Evolutionary conservation across 2,113 vertebrate species (phyloP), one percentile per base, ranked within the genome.

Genomic region (Microtus pennsylvanicus): DNA sequence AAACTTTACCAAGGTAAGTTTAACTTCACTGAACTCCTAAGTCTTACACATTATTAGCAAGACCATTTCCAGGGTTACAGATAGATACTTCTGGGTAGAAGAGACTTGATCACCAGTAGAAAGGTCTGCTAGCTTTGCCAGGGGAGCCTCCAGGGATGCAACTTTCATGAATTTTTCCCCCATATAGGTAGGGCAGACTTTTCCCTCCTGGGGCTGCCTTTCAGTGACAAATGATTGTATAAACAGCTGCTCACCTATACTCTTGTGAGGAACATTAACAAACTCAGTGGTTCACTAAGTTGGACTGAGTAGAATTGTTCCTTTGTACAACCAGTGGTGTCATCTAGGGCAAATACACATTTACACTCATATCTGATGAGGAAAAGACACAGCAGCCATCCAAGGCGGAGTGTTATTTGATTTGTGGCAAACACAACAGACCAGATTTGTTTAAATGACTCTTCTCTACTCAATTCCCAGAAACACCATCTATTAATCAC

Each of bases 401-500:
- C 28, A 55, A 89, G 33, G 13, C 94, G 83, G 97, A 33, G 83
- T 93, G 35, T 74, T 58, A 91, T 96, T 97, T 98, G 95, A 97
- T 97, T 98, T 97, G 94, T 97, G 91, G 92, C 95, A 95, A 98
- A 97, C 30, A 83, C 45, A 94, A 96, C 97, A 90, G 92, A 98
- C 94, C 70, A 91, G 89, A 52, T 98, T 91, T 95, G 30, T 98
- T 98, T 98, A 98, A 98, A 97, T 98, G 86, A 65, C 86, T 98
- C 90, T 98, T 91, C 87, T 42, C 97, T 98, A 97, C 97, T 98
- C 97, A 96, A 96, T 69, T 97, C 74, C 96, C 91, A 86, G 78
- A 97, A 97, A 97, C 69, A 96, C 89, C 70, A 96, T 97, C 93
- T 97, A 98, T 98, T 98, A 98, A 98, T 98, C 94, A 98, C 96